Base-by-base conservation (phyloP, 1,140 invertebrate genomes). In the Euborellia annulipes region DNA sequence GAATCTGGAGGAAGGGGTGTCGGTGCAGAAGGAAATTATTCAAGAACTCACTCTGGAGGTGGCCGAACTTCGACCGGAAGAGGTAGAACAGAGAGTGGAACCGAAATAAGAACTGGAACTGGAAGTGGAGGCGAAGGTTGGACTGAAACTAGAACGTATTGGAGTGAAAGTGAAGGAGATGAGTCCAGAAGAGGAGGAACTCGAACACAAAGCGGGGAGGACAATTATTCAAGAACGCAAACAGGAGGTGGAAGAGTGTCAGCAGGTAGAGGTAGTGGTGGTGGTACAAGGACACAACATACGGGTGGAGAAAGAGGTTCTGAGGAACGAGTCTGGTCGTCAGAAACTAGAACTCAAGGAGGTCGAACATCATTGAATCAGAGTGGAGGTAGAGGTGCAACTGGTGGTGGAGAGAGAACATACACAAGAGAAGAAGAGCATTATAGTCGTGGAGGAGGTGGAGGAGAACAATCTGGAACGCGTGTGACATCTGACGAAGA, bases 321-420 rank as follows among this genome's bases (percentile, higher is more conserved):
- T 36, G 18, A n/a, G 32, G 43, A 32, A 8, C 3, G 4, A 27
- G 34, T 11, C 17, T 36, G 14, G n/a, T n/a, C 14, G 34, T 36
- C 20, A 32, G 43, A 36, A 36, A 36, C 19, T 6, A 27, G 23
- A 27, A 27, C 23, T 27, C 23, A 27, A 27, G 23, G 23, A 27
- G 23, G 34, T 17, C 3, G 19, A 21, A 21, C 32, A 45, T 45
- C 27, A 32, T n/a, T n/a, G n/a, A 40, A 18, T 11, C 44, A 46
- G 1, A 50, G 45, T n/a, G 48, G 54, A 16, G 47, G 53, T 2
- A 49, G 51, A 8, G 53, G 40, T 32, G 19, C 41, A 11, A 11
- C 21, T 2, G 36, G 3, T 19, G 7, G 19, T 23, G 23, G 41
- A 34, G 22, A 1, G 2, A 3, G 13, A 3, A 13, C 20, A 14